Evolutionary conservation across 2,113 vertebrate genomes (phyloP).

Genomic region (Rhodinocichla rosea): DNA sequence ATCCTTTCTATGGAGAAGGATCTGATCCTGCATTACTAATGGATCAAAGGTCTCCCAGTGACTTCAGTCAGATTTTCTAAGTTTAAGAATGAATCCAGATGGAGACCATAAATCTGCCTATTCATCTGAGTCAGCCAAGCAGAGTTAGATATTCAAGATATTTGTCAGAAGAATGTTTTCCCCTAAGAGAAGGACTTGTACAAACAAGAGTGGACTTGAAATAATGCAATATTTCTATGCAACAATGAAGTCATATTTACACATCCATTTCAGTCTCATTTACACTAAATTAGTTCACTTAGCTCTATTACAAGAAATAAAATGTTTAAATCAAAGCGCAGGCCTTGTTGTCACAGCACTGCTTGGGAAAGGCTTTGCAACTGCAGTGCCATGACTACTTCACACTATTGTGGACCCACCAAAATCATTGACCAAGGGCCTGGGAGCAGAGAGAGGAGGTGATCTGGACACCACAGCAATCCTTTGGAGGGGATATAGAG

Average conservation of each 20-base stretch:
- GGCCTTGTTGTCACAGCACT: not conserved
- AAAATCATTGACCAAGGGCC: not conserved
- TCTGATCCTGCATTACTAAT: not conserved
- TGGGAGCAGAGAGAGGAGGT: not conserved
- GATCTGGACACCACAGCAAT: not conserved
- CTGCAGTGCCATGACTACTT: not conserved
- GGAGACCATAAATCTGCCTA: not conserved
- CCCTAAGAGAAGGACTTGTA: not conserved
- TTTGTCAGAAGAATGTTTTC: not conserved
- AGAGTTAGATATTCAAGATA: not conserved
- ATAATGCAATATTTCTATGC: not conserved
- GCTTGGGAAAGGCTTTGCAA: not conserved
- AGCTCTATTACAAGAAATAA: not conserved
- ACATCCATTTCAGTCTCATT: not conserved
- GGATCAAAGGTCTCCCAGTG: not conserved
- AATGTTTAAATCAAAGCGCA: not conserved
- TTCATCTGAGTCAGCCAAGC: not conserved
- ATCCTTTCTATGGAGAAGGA: not conserved
- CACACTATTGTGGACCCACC: not conserved
- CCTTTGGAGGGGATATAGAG: not conserved
- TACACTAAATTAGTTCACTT: not conserved
- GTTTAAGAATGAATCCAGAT: not conserved
- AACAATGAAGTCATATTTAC: not conserved
- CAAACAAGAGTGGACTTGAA: not conserved
- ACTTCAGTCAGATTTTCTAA: not conserved